Evolutionary conservation across 2,888 invertebrate genomes (phyloP).

Genomic region (Phymatocera aterrima): DNA sequence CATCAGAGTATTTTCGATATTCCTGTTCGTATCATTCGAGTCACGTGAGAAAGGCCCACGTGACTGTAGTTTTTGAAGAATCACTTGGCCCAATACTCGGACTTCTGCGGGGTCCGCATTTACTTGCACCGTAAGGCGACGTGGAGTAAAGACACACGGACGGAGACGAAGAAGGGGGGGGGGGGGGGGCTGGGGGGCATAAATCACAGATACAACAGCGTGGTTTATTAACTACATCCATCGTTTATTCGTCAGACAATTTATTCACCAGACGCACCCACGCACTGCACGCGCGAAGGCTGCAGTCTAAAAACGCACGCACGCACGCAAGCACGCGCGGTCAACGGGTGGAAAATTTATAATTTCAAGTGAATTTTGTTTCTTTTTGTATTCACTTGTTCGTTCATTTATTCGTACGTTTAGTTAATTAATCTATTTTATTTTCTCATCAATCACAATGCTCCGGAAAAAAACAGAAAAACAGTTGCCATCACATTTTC

Average conservation of each 20-base stretch:
- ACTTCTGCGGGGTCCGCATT: background rate
- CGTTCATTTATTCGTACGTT: background rate
- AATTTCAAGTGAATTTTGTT: background rate
- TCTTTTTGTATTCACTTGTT: background rate
- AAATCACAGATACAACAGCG: slow-evolving; percentile 62
- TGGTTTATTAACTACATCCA: slow-evolving; percentile 59
- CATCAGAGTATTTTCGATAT: background rate
- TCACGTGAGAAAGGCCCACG: slow-evolving; percentile 34
- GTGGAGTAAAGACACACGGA: background rate
- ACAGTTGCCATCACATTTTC: background rate
- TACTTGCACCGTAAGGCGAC: background rate
- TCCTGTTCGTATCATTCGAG: slow-evolving; percentile 22
- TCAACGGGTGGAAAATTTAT: slow-evolving; percentile 23
- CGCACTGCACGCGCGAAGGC: slow-evolving; percentile 34
- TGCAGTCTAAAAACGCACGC: background rate
- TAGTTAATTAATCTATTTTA: background rate
- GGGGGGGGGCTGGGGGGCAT: slow-evolving; percentile 58
- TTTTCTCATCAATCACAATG: slow-evolving; percentile 22
- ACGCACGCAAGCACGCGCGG: slow-evolving; percentile 37
- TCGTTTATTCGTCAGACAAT: slow-evolving; percentile 54
- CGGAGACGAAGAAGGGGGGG: slow-evolving; percentile 47
- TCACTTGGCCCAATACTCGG: background rate
- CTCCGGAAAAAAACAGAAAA: background rate
- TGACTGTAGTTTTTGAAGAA: background rate
- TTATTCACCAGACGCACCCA: slow-evolving; percentile 48